Base-by-base conservation (phyloP, 2,888 invertebrate species). In the Rhagonycha lutea region DNA sequence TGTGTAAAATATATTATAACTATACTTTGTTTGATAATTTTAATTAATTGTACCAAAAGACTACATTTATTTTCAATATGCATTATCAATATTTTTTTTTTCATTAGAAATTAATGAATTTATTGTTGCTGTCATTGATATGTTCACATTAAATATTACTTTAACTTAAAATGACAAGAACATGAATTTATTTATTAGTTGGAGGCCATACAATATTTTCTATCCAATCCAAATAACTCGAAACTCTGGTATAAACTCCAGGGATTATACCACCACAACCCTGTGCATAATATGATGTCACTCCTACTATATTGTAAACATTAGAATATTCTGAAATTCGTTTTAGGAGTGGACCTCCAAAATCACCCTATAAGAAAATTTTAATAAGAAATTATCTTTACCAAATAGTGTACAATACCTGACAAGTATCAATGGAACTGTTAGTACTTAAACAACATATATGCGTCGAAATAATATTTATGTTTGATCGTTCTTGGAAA, bases 401-500 rank as follows among this genome's bases (percentile, higher is more conserved):
- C n/a, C 32, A 1, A 47, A 47, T 4, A 47, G n/a, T 47, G n/a
- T n/a, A n/a, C n/a, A n/a, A 47, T 47, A 47, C 47, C n/a, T 47
- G 47, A 47, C 47, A 47, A 47, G n/a, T 7, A 7, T 47, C 47
- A 8, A 10, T 2, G 7, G 47, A 47, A n/a, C n/a, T 47, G 47
- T 47, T 47, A 12, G n/a, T 5, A 8, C 47, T 47, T 47, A 10
- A n/a, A 7, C 47, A 47, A 47, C 47, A 47, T 47, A 47, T 47
- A 8, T 47, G 47, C 12, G 5, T 7, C 7, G 2, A 12, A 12
- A 7, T n/a, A n/a, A 47, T n/a, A n/a, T n/a, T n/a, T n/a, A 75
- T 72, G 18, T 70, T 28, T 3, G 78, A 18, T 11, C 76, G 70
- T n/a, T 14, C 24, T 29, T 61, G 65, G 23, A 77, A 79, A 9